Conservation (phyloP, 2,797 vertebrate genomes). For the Galago senegalensis region DNA sequence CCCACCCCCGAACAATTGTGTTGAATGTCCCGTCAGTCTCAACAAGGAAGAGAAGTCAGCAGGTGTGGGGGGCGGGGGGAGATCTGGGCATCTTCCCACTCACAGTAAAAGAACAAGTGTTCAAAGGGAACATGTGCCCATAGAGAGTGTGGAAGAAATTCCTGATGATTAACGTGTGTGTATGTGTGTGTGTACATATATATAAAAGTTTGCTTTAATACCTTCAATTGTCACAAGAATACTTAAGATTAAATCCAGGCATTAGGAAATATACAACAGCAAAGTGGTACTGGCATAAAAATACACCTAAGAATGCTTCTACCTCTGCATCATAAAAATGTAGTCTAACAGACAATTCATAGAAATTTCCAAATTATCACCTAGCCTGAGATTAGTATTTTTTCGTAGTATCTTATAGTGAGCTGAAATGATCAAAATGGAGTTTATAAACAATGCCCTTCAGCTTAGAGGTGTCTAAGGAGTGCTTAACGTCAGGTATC, state of each 20-base stretch:
- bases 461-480: accelerated
- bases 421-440: accelerated
- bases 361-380: neutral
- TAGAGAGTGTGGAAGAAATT: neutral
- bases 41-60: neutral
- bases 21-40: accelerated
- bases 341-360: neutral
- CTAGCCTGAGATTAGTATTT: neutral
- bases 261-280: neutral
- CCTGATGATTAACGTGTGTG: neutral
- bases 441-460: neutral
- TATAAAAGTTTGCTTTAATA: neutral
- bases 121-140: neutral
- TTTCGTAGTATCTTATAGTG: neutral
- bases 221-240: neutral
- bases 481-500: accelerated
- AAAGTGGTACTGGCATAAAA: neutral
- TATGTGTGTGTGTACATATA: too few species aligned
- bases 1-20: neutral
- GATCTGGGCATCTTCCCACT: neutral
- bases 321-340: neutral
- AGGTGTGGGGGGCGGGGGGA: too few species aligned
- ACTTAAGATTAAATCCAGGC: neutral
- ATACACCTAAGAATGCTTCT: neutral
- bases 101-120: neutral